These are phyloP conservation scores for Gasteruption jaculator DNA, from an alignment of 2,888 invertebrate genomes.

Conservation along the genomic window DNA sequence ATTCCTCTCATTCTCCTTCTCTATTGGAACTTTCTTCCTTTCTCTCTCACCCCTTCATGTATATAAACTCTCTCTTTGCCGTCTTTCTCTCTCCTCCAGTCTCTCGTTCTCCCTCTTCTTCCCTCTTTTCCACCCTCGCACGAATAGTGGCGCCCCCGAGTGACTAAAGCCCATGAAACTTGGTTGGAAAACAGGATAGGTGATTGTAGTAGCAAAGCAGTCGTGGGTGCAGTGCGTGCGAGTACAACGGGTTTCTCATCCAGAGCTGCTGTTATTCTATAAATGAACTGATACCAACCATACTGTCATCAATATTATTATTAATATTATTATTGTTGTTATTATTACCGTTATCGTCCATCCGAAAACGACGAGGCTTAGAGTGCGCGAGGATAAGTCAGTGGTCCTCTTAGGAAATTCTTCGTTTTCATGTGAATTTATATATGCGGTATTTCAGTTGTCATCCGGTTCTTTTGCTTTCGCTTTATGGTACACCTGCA, in stretches of 20 bases:
- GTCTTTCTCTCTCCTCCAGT: slow-evolving; percentile 3
- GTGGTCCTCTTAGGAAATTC: no score
- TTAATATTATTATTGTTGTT: no score
- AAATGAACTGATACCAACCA: no score
- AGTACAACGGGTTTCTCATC: slow-evolving; percentile 41
- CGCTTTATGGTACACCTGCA: no score
- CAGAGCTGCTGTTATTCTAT: slow-evolving; percentile 35
- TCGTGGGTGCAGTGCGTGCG: slow-evolving; percentile 48
- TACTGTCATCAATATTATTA: no score
- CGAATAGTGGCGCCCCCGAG: slow-evolving; percentile 32
- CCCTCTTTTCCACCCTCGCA: slow-evolving; percentile 17
- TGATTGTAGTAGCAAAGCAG: slow-evolving; percentile 31
- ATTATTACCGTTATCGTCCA: slow-evolving; percentile 4
- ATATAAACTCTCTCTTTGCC: slow-evolving; percentile 5
- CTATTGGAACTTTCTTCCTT: slow-evolving; percentile 7
- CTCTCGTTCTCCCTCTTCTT: slow-evolving; percentile 13
- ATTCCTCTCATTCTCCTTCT: slow-evolving; percentile 18
- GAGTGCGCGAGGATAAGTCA: slow-evolving; percentile 41
- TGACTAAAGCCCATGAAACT: slow-evolving; percentile 25
- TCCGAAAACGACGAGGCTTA: slow-evolving; percentile 27
- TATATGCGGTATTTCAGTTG: no score
- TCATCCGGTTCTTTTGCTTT: no score
- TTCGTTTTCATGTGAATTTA: no score
- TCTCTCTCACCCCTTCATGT: slow-evolving; percentile 8
- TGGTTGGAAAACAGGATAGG: slow-evolving; percentile 23